Base-by-base conservation (phyloP, 1,140 invertebrate genomes). In the Leptopilina clavipes region DNA sequence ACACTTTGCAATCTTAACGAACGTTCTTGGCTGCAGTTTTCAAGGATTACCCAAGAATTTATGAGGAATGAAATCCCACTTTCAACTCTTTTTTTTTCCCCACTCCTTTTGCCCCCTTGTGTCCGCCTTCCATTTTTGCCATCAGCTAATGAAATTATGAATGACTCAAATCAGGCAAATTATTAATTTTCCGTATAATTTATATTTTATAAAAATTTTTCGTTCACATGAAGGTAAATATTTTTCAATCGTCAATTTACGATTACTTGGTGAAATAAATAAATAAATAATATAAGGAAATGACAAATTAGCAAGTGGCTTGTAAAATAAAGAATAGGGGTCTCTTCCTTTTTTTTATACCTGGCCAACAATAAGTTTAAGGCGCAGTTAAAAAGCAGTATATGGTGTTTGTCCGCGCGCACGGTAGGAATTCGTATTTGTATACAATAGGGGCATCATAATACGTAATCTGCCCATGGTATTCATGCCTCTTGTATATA, bases 371-470 rank as follows among this genome's bases (percentile, higher is more conserved):
- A 65, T 65, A 65, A 22, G 59, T 65, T 65, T 18, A 18, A 65
- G n/a, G 59, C 18, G n/a, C 59, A 65, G 59, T 65, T 65, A 65
- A 65, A 65, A 65, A 65, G 59, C 59, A 65, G 59, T 65, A 65
- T 65, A 31, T 6, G 59, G 12, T 25, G 25, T 22, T 65, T 31
- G 59, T 65, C 37, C 5, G 25, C 25, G 25, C 25, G 59, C 65
- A 79, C 77, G 78, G 78, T 82, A 77, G 76, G 81, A 72, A 83
- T 80, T 83, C 81, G 83, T 86, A 88, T 88, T 88, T 88, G 87
- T 88, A 89, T 89, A 89, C 88, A 89, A 89, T 88, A 87, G 88
- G n/a, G 82, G 84, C 84, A 88, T 88, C 86, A 86, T 88, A 88
- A 89, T 88, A 85, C 84, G 83, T 86, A 88, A 88, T 88, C 84